Conservation (phyloP, 2,113 vertebrate genomes). For the Cephalopholis sonnerati region DNA sequence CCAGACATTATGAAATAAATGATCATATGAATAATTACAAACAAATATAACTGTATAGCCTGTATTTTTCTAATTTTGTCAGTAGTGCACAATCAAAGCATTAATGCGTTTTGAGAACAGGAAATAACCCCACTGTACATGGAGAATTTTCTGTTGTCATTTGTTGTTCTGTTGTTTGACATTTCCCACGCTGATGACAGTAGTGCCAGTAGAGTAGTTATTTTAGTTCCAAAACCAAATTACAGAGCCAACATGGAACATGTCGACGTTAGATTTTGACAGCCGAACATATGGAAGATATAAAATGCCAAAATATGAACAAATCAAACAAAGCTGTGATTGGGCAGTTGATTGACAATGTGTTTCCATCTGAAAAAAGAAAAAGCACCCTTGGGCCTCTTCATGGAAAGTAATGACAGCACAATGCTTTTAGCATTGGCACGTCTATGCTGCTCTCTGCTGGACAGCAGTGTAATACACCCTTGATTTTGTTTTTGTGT, state of each 20-base stretch:
- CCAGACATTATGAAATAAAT: background rate
- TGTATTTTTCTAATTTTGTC: too few relatives aligned
- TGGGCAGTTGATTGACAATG: background rate
- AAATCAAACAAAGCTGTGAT: background rate
- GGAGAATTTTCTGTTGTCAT: background rate
- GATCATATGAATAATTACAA: too few relatives aligned
- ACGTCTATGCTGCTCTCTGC: background rate
- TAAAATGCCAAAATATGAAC: background rate
- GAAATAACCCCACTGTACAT: background rate
- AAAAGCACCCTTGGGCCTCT: background rate
- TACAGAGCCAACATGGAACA: background rate
- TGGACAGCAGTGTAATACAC: background rate
- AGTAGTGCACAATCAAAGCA: too few relatives aligned
- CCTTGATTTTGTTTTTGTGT: background rate
- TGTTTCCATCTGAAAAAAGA: background rate
- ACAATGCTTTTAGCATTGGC: background rate
- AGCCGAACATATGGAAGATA: background rate
- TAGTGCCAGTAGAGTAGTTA: background rate
- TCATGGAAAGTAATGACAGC: background rate
- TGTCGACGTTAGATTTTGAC: background rate
- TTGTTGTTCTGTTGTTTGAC: too few relatives aligned
- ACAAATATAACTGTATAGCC: too few relatives aligned
- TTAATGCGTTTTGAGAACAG: background rate
- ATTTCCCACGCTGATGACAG: background rate
- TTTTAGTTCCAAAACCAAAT: background rate